Evolutionary conservation across 37 sponge, comb jelly and placozoan genomes (phyloP), one percentile per base, ranked within the genome.

Genomic region (Beroe forskalii): DNA sequence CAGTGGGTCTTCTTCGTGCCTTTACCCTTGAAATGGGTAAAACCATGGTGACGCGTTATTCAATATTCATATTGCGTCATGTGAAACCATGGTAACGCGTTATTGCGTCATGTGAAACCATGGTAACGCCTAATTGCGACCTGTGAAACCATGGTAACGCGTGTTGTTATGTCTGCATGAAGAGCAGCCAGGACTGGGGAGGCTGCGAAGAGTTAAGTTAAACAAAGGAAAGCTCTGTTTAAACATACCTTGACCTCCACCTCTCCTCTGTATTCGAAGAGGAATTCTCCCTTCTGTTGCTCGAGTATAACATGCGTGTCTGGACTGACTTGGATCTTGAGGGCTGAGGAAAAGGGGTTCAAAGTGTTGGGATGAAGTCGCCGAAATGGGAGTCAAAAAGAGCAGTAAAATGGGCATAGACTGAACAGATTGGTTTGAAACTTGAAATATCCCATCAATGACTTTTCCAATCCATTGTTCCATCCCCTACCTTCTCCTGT

Each of bases 241-340:
- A n/a, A n/a, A n/a, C n/a, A n/a, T 91, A 94, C 96, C 92, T 96
- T 96, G 19, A 96, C 89, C 35, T 67, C 60, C 28, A 95, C 92
- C 20, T 67, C 76, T 90, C 97, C 97, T 60, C 97, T 76, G 62
- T 92, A 92, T 19, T 96, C 93, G 90, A 95, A 40, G 3, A 32
- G 28, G 66, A 95, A 96, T 30, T 28, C 4, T 8, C 91, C 91
- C 4, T 93, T 93, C 0, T 41, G n/a, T 25, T 90, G 83, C 44
- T 89, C 63, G 62, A 96, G 80, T 32, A 96, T 90, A 38, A 92
- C 90, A 37, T 90, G 72, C 0, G 94, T 91, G 9, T 69, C 67
- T 76, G 93, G 91, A 76, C 97, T 96, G 61, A 92, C 93, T 55
- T 96, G 97, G 89, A 96, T 95, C 62, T 92, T 92, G 93, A 94